Conservation (phyloP, 2,797 vertebrate genomes). For the Thamnophis elegans region DNA sequence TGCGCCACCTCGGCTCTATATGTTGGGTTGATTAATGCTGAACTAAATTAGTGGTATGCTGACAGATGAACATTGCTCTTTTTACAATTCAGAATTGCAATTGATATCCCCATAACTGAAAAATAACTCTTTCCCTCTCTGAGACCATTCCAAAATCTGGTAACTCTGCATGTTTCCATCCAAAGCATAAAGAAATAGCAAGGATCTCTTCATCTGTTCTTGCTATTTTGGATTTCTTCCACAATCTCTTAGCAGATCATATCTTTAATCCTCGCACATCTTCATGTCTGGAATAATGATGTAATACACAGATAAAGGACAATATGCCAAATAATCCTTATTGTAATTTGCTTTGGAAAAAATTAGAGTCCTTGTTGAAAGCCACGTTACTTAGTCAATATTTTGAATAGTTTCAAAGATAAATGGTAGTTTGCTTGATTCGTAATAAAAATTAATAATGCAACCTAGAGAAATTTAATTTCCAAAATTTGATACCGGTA, state of each 20-base stretch:
- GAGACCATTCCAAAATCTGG: not conserved
- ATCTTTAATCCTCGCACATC: not conserved
- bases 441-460: not conserved
- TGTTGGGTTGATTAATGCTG: not conserved
- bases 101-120: not conserved
- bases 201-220: not conserved
- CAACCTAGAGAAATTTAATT: not conserved
- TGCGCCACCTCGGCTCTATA: too few relatives aligned
- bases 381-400: not conserved
- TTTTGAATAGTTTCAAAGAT: not conserved
- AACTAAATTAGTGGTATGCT: not conserved
- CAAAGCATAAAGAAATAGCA: not conserved
- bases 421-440: not conserved
- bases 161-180: not conserved
- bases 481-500: not conserved
- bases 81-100: not conserved
- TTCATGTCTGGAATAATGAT: not conserved
- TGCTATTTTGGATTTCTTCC: not conserved
- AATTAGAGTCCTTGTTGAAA: not conserved
- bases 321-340: not conserved
- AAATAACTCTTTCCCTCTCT: not conserved
- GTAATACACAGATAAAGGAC: not conserved
- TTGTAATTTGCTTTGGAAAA: not conserved
- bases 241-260: not conserved
- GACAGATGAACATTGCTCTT: too few relatives aligned